phyloP scores from a whole-genome alignment of 2,797 vertebrate species.

The Gymnoscopelus braueri region DNA sequence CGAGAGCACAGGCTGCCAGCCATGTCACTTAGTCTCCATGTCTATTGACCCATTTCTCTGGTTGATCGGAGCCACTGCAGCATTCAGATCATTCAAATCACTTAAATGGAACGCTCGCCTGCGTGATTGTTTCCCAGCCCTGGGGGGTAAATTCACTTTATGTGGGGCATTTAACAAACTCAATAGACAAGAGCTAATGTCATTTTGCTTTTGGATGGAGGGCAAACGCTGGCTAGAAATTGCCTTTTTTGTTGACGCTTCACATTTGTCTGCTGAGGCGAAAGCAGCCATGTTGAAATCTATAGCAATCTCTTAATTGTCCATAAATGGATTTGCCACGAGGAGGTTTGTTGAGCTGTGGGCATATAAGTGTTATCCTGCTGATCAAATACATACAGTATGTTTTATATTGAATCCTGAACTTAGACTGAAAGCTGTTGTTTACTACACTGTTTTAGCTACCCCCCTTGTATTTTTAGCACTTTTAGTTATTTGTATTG shows the following conservation, averaged over 20 bases:
- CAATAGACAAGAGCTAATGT: constrained; percentile 80
- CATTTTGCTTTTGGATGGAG: constrained; percentile 75
- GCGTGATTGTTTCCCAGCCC: constrained; percentile 75
- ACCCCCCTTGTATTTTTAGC: not conserved
- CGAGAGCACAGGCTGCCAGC: constrained; percentile 64
- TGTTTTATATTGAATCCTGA: not conserved
- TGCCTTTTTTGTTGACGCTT: constrained; percentile 64
- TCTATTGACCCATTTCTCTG: constrained; percentile 79
- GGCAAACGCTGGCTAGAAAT: constrained; percentile 65
- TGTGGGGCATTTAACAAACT: constrained; percentile 85
- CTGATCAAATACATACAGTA: constrained; percentile 9
- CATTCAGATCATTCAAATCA: constrained; percentile 76
- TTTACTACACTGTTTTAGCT: constrained; percentile 10
- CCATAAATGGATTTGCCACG: constrained; percentile 67
- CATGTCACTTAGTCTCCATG: constrained; percentile 75
- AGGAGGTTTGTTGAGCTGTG: constrained; percentile 49
- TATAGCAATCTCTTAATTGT: constrained; percentile 77
- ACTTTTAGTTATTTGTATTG: not conserved
- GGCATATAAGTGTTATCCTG: constrained; percentile 8
- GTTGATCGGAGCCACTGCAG: constrained; percentile 73
- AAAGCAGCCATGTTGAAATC: constrained; percentile 72
- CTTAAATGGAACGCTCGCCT: constrained; percentile 77
- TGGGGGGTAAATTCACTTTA: constrained; percentile 79
- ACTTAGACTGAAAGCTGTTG: not conserved
- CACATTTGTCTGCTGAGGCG: constrained; percentile 66